Evolutionary conservation across 2,113 vertebrate genomes (phyloP).

Genomic region (Suncus etruscus): DNA sequence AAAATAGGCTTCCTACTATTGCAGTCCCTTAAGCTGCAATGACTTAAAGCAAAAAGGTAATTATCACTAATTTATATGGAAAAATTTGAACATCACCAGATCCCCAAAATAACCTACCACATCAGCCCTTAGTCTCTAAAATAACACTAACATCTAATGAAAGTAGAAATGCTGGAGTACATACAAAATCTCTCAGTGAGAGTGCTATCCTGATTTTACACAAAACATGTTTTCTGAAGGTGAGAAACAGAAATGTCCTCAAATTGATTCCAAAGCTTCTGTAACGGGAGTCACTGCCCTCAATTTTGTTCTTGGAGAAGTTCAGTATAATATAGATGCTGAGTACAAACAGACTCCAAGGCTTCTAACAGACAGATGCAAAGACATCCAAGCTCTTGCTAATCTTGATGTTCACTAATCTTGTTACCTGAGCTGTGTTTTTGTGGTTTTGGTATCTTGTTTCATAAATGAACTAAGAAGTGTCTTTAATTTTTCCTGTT

Average conservation of each 20-base stretch:
- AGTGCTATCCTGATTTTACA: neutral
- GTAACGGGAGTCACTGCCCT: too few species aligned
- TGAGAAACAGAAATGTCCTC: neutral
- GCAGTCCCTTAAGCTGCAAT: neutral
- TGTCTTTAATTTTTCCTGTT: neutral
- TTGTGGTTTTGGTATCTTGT: neutral
- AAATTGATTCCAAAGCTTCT: too few species aligned
- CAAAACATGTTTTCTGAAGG: neutral
- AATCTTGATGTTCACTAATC: neutral
- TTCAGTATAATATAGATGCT: neutral
- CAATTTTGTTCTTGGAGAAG: neutral
- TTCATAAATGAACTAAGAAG: neutral
- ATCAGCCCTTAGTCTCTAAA: neutral
- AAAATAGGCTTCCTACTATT: neutral
- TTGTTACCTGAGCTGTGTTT: neutral
- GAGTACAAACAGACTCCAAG: neutral
- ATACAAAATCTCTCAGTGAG: neutral
- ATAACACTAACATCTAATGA: neutral
- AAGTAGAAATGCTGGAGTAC: neutral
- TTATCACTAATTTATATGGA: neutral
- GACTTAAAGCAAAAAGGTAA: neutral
- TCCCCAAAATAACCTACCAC: neutral
- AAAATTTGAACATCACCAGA: neutral
- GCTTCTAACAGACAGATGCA: neutral
- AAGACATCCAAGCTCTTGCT: neutral